phyloP scores from a whole-genome alignment of 2,797 vertebrate species.

The Chromobotia macracanthus region DNA sequence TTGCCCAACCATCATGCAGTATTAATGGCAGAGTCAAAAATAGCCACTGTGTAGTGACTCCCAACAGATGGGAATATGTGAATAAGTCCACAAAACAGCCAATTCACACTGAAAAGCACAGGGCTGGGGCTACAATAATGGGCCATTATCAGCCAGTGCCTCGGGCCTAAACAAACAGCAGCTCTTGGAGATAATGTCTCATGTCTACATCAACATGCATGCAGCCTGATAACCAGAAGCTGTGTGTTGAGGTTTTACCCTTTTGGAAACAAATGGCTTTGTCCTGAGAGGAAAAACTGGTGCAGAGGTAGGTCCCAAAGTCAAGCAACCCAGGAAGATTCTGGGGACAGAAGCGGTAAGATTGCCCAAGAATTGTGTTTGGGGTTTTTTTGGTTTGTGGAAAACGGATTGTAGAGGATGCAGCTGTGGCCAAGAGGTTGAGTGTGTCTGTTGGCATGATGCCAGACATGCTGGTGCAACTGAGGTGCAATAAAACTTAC shows the following conservation, averaged over 20 bases:
- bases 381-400: constrained; percentile 1
- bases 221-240: constrained; percentile 57
- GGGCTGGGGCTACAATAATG: constrained; percentile 68
- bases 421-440: constrained; percentile 47
- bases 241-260: constrained; percentile 55
- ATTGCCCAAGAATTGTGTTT: neutral
- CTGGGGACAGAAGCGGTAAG: neutral
- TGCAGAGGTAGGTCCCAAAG: neutral
- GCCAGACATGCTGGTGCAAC: constrained; percentile 68
- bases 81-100: constrained; percentile 36
- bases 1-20: constrained; percentile 13
- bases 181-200: constrained; percentile 72
- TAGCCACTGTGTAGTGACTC: constrained; percentile 42
- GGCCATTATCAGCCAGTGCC: constrained; percentile 69
- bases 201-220: constrained; percentile 70
- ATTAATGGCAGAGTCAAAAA: constrained; percentile 43
- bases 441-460: constrained; percentile 54
- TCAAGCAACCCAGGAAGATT: constrained; percentile 15
- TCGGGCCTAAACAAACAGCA: constrained; percentile 77
- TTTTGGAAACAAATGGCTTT: constrained; percentile 69
- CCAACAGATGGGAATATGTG: constrained; percentile 39
- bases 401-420: constrained; percentile 39
- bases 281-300: constrained; percentile 54
- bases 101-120: constrained; percentile 59
- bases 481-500: constrained; percentile 70